phyloP scores from a whole-genome alignment of 2,888 invertebrate species.

The Harpalus rufipes region DNA sequence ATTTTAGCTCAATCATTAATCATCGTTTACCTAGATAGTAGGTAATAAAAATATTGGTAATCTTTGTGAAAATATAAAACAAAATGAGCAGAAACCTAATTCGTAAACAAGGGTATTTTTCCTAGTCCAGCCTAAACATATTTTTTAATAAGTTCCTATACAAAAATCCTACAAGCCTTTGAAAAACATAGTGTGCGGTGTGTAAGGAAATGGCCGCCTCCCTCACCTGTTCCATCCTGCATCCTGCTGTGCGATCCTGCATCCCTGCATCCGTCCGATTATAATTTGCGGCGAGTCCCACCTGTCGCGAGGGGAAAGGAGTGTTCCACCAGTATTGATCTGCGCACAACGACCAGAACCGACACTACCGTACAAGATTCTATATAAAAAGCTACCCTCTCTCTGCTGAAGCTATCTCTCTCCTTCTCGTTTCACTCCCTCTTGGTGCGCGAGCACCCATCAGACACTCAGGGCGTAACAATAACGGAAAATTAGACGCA shows the following conservation, averaged over 20 bases:
- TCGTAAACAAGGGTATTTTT: too few relatives aligned
- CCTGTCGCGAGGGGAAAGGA: neutral
- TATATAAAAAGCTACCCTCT: conserved; percentile 59
- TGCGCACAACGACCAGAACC: conserved; percentile 54
- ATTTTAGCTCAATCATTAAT: too few relatives aligned
- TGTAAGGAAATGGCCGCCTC: neutral
- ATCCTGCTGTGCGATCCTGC: neutral
- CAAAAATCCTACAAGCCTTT: neutral
- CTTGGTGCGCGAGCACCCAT: conserved; percentile 16
- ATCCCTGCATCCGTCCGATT: conserved; percentile 17
- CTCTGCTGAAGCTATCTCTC: too few relatives aligned
- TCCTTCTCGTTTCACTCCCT: neutral
- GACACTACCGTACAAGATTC: conserved; percentile 55
- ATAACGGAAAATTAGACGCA: conserved; percentile 65
- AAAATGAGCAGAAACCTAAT: too few relatives aligned
- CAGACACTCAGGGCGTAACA: conserved; percentile 56
- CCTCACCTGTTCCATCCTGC: conserved; percentile 3
- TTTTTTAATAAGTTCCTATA: too few relatives aligned
- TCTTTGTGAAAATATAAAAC: too few relatives aligned
- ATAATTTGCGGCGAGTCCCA: conserved; percentile 38
- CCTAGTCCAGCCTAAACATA: too few relatives aligned
- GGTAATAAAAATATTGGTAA: too few relatives aligned
- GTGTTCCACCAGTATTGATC: conserved; percentile 58
- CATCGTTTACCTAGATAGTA: too few relatives aligned
- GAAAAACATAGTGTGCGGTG: neutral